phyloP scores from a whole-genome alignment of 1,140 invertebrate genomes.

The Drosophila albomicans region DNA sequence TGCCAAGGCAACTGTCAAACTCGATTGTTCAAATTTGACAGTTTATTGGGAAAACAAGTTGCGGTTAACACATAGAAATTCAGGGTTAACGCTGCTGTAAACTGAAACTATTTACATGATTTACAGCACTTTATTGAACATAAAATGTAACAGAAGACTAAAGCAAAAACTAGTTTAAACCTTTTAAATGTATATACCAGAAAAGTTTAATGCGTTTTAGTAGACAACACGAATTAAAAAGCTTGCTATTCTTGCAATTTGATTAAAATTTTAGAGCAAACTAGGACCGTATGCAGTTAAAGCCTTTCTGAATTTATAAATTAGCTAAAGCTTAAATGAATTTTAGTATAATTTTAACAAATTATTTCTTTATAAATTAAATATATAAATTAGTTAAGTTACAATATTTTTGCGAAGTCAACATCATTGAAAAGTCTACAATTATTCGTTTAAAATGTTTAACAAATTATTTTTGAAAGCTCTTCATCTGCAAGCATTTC shows the following conservation, averaged over 20 bases:
- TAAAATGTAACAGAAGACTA: neutral
- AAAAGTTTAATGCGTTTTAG: neutral
- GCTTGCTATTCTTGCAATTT: too few relatives aligned
- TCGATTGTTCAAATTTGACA: slow-evolving; percentile 10
- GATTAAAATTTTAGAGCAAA: too few relatives aligned
- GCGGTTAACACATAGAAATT: neutral
- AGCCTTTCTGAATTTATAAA: too few relatives aligned
- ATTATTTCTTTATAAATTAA: too few relatives aligned
- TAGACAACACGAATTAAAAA: neutral
- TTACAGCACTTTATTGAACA: neutral
- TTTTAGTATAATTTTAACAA: too few relatives aligned
- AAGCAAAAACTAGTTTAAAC: neutral
- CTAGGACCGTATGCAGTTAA: too few relatives aligned
- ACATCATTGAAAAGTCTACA: too few relatives aligned
- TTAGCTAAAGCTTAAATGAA: too few relatives aligned
- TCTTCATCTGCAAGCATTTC: neutral
- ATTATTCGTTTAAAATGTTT: neutral
- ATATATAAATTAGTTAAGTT: too few relatives aligned
- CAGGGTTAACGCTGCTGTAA: slow-evolving; percentile 6
- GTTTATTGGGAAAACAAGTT: neutral
- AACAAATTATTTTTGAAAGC: neutral
- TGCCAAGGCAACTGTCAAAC: slow-evolving; percentile 5
- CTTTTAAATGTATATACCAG: neutral
- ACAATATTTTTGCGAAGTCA: too few relatives aligned
- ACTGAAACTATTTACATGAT: neutral